A percentile compares a stretch with the other conserved stretches of the same genome.
These are phyloP conservation scores for Cryptocheilus praepositus DNA, from an alignment of 2,888 invertebrate species.

Conservation along the genomic window DNA sequence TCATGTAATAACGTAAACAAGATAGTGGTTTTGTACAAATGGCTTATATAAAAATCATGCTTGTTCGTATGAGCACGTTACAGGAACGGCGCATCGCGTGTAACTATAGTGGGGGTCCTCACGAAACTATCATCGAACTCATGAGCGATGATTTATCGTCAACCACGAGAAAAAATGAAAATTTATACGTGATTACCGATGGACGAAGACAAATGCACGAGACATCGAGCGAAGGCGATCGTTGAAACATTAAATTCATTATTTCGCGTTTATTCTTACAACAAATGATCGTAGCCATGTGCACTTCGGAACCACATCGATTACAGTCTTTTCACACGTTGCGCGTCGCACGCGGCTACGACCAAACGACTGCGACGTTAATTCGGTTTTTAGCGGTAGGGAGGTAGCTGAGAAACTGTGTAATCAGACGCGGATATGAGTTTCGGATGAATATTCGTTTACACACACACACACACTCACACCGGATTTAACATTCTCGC, in stretches of 20 bases:
- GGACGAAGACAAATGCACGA: conserved; percentile 42
- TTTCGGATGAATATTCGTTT: no score
- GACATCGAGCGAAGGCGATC: conserved; percentile 35
- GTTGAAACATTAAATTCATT: conserved; percentile 20
- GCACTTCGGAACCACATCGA: no score
- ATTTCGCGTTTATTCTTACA: conserved; percentile 16
- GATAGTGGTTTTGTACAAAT: conserved; percentile 64
- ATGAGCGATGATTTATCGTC: conserved; percentile 11
- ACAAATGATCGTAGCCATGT: background rate
- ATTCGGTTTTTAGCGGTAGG: no score
- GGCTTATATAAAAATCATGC: conserved; percentile 60
- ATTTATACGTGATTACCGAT: conserved; percentile 28
- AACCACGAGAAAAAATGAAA: conserved; percentile 10
- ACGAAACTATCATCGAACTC: background rate
- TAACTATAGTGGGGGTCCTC: conserved; percentile 7
- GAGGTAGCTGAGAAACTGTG: no score
- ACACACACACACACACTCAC: no score
- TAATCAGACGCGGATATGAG: no score
- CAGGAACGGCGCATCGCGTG: conserved; percentile 22
- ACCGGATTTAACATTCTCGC: no score
- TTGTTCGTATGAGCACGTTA: conserved; percentile 37
- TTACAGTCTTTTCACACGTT: no score
- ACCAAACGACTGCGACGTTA: no score
- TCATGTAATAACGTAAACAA: conserved; percentile 67
- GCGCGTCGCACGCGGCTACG: no score